phyloP scores from a whole-genome alignment of 2,888 invertebrate genomes.

The Agrotis ipsilon region DNA sequence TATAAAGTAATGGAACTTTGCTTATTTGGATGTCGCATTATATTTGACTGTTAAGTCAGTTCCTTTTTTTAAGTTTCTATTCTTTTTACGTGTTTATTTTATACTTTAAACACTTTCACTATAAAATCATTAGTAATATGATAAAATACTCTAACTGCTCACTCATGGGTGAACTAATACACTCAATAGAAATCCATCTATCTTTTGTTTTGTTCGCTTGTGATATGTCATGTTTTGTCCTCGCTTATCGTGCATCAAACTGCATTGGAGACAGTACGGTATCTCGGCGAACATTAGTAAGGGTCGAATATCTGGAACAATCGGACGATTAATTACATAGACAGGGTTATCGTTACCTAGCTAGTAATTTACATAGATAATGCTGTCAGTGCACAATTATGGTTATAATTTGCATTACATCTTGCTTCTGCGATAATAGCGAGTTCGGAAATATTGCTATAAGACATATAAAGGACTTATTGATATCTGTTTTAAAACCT shows the following conservation, averaged over 20 bases:
- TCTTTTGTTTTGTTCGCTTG: not conserved
- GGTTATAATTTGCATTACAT: slow-evolving; percentile 18
- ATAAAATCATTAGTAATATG: too few relatives aligned
- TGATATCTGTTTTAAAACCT: too few relatives aligned
- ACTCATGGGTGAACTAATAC: too few relatives aligned
- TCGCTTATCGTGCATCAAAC: slow-evolving; percentile 27
- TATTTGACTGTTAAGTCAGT: too few relatives aligned
- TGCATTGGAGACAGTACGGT: slow-evolving; percentile 37
- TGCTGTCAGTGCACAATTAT: slow-evolving; percentile 16
- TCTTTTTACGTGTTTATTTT: not conserved
- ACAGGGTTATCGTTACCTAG: slow-evolving; percentile 39
- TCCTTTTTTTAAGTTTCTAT: too few relatives aligned
- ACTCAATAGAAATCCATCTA: too few relatives aligned
- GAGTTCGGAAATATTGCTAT: not conserved
- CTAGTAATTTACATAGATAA: slow-evolving; percentile 45
- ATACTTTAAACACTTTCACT: not conserved
- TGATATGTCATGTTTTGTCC: not conserved
- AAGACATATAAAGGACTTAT: too few relatives aligned
- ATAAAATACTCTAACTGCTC: too few relatives aligned
- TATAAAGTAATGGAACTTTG: too few relatives aligned
- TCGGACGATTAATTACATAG: slow-evolving; percentile 42
- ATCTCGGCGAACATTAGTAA: slow-evolving; percentile 36
- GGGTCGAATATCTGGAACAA: slow-evolving; percentile 51
- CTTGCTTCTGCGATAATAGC: not conserved
- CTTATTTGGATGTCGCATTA: too few relatives aligned